A percentile compares a stretch with the other conserved stretches of the same genome.
Evolutionary conservation across 1,140 invertebrate genomes (phyloP).

Genomic region (Portunus trituberculatus): DNA sequence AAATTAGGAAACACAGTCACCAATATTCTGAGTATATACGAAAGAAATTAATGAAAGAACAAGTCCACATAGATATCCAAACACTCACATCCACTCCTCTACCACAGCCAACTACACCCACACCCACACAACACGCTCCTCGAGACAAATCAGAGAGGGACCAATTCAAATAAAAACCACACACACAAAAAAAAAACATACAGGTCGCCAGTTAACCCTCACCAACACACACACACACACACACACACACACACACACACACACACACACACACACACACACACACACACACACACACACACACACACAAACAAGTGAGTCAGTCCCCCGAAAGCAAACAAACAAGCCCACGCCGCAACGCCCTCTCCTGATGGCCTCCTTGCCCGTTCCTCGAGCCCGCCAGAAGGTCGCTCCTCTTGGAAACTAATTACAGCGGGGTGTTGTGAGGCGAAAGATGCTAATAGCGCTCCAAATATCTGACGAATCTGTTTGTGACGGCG

Average conservation of each 20-base stretch:
- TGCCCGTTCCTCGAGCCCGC: conserved; percentile 1
- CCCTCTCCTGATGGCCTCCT: neutral
- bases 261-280: neutral
- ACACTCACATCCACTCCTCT: neutral
- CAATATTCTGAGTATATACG: neutral
- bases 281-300: neutral
- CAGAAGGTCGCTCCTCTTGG: neutral
- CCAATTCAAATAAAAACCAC: neutral
- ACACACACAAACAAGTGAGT: conserved; percentile 1
- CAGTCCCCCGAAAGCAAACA: neutral
- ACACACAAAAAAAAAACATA: neutral
- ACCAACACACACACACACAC: neutral
- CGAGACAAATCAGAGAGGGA: neutral
- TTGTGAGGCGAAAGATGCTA: conserved; percentile 56
- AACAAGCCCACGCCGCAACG: neutral
- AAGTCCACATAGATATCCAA: conserved; percentile 22
- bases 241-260: conserved; percentile 7
- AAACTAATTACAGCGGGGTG: conserved; percentile 8
- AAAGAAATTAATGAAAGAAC: neutral
- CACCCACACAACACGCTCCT: neutral
- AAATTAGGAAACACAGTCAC: neutral
- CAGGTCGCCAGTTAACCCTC: neutral
- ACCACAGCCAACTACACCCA: neutral
- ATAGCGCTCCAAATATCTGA: conserved; percentile 57
- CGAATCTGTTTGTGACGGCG: conserved; percentile 67